Base-by-base conservation (phyloP, 2,797 vertebrate genomes). In the Psittacula derbiana region DNA sequence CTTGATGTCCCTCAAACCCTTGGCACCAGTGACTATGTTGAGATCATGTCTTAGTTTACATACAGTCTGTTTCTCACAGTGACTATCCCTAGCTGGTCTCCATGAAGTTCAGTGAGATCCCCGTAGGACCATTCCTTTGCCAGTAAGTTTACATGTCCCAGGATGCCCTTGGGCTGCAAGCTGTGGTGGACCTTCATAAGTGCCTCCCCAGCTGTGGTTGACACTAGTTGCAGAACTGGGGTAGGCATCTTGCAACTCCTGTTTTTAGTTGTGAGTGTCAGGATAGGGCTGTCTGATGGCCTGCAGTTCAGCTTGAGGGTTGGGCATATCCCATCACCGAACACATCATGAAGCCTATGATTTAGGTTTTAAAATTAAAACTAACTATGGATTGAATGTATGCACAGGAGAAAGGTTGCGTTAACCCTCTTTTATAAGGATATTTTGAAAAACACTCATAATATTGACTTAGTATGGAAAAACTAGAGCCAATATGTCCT, bases 101-200 rank as follows among this genome's bases (percentile, higher is more conserved):
- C 8, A 4, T 2, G 4, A 69, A 27, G 16, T 52, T 67, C 40
- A 25, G 6, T 55, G 79, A 62, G 47, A 44, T 52, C 24, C 12
- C 17, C 0, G 0, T 11, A 50, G 36, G 36, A 78, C 17, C 15
- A 20, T 66, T 43, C 8, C 4, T 72, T 58, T 49, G n/a, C 17
- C 28, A n/a, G 8, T 62, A 8, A 23, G 17, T 80, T 82, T 91
- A 8, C 16, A 2, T 82, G 30, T 13, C 47, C 88, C 69, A 38
- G 52, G 41, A 71, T 80, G 55, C 43, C 30, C n/a, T 58, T 70
- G 79, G 60, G 15, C 81, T 80, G 30, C 20, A 69, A 6, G 16
- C 30, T 67, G 12, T 50, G 40, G 19, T 70, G 71, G 47, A 50
- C 27, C 20, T 80, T 87, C 38, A 14, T 0, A 2, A 64, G 7